Percentiles rank a stretch among this genome's conserved stretches.
These are phyloP conservation scores for Athrips mouffetella DNA, from an alignment of 2,888 invertebrate genomes.

Conservation along the genomic window DNA sequence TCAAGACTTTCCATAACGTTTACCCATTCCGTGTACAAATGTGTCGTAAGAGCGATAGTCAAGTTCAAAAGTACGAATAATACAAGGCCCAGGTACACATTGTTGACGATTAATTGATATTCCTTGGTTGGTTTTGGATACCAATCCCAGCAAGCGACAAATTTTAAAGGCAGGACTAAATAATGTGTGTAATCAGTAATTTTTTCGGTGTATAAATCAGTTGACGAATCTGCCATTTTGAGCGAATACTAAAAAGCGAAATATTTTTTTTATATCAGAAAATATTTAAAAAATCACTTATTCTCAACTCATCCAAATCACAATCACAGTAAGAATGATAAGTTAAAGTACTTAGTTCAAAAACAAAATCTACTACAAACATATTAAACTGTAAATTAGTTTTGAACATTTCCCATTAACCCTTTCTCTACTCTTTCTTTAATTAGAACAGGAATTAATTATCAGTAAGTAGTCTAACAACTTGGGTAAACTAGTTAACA, in stretches of 20 bases:
- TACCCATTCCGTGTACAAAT: slow-evolving; percentile 54
- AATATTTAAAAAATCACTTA: too few species aligned
- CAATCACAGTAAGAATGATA: too few species aligned
- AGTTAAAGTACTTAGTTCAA: too few species aligned
- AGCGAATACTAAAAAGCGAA: not conserved
- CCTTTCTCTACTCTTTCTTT: too few species aligned
- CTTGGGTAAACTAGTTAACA: too few species aligned
- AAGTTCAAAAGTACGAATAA: slow-evolving; percentile 44
- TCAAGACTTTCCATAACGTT: slow-evolving; percentile 55
- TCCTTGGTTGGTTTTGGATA: slow-evolving; percentile 36
- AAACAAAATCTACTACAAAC: too few species aligned
- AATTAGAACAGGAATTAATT: too few species aligned
- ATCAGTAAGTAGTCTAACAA: too few species aligned
- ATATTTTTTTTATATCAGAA: too few species aligned
- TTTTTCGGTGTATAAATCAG: slow-evolving; percentile 25
- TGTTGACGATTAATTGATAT: slow-evolving; percentile 41
- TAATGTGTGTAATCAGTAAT: slow-evolving; percentile 46
- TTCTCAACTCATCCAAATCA: too few species aligned
- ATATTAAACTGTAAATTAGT: too few species aligned
- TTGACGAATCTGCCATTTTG: not conserved
- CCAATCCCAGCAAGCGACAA: slow-evolving; percentile 63
- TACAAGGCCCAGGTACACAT: slow-evolving; percentile 47
- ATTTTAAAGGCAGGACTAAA: slow-evolving; percentile 47
- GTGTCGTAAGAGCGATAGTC: slow-evolving; percentile 38
- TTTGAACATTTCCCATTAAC: too few species aligned